Conservation (phyloP, 2,888 invertebrate species). For the Thera obeliscata region DNA sequence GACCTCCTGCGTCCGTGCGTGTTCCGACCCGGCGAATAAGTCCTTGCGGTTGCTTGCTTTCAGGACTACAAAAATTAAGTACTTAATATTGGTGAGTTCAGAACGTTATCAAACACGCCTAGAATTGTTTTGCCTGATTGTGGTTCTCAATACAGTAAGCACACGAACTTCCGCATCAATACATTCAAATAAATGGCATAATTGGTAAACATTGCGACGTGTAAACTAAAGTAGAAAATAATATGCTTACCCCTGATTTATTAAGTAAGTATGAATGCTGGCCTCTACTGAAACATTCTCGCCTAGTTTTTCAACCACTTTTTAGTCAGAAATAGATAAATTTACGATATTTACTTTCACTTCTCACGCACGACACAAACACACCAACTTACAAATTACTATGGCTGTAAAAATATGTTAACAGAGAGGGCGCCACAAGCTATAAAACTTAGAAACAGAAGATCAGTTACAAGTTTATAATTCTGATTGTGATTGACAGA, state of each 20-base stretch:
- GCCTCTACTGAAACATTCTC: slow-evolving; percentile 2
- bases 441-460: no score
- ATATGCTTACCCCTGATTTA: slow-evolving; percentile 13
- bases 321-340: slow-evolving; percentile 19
- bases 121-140: not conserved
- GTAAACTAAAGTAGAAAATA: not conserved
- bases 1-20: no score
- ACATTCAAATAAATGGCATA: not conserved
- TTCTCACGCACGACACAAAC: not conserved
- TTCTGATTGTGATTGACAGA: no score
- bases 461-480: no score
- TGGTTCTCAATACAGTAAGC: not conserved
- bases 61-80: no score
- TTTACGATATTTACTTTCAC: not conserved
- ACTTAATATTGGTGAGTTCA: no score
- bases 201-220: not conserved
- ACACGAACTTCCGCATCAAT: not conserved
- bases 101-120: not conserved
- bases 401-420: no score
- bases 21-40: no score
- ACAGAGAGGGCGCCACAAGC: no score
- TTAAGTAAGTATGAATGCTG: not conserved
- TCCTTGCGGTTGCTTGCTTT: no score
- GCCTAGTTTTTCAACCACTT: not conserved
- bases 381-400: no score